phyloP scores from a whole-genome alignment of 2,888 invertebrate species.

The Heteromyza rotundicornis region DNA sequence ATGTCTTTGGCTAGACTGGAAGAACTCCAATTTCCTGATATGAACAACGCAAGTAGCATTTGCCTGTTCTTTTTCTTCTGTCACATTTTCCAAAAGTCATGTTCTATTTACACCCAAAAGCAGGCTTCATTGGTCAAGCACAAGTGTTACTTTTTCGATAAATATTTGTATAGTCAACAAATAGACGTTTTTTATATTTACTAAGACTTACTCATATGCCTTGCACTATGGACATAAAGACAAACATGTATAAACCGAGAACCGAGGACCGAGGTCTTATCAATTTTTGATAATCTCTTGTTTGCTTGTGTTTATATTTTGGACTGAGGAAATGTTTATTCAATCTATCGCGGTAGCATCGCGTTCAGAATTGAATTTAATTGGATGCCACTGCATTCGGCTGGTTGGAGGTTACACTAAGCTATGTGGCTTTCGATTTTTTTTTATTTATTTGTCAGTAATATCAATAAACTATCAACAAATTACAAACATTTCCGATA shows the following conservation, averaged over 20 bases:
- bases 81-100: background rate
- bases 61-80: too few species aligned
- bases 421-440: too few species aligned
- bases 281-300: slow-evolving; percentile 41
- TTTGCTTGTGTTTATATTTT: background rate
- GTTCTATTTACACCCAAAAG: background rate
- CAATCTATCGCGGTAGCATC: slow-evolving; percentile 55
- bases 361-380: slow-evolving; percentile 50
- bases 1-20: too few species aligned
- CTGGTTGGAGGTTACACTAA: too few species aligned
- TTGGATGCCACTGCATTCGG: slow-evolving; percentile 49
- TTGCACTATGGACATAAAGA: slow-evolving; percentile 28
- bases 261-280: slow-evolving; percentile 43
- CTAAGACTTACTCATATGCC: slow-evolving; percentile 27
- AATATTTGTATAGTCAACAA: slow-evolving; percentile 54
- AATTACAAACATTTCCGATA: too few species aligned
- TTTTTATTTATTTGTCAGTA: too few species aligned
- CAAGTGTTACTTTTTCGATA: slow-evolving; percentile 55
- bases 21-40: too few species aligned
- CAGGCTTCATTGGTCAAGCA: slow-evolving; percentile 8
- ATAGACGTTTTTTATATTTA: slow-evolving; percentile 35
- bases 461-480: too few species aligned
- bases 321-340: slow-evolving; percentile 40
- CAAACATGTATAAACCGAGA: slow-evolving; percentile 34
- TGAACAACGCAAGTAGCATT: too few species aligned